phyloP scores from a whole-genome alignment of 2,888 invertebrate genomes.

The Pherbina coryleti region DNA sequence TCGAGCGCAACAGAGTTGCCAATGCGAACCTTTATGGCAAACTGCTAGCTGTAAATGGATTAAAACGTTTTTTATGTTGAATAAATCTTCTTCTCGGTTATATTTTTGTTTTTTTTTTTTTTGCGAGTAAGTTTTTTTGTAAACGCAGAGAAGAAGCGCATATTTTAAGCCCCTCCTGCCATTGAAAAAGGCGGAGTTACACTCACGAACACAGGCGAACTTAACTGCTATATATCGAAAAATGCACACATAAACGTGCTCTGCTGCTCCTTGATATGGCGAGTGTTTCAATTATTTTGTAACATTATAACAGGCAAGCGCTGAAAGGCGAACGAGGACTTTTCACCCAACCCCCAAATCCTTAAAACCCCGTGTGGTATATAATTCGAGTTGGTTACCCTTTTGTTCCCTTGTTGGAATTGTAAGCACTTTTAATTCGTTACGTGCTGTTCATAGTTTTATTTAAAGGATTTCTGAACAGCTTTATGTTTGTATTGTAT shows the following conservation, averaged over 20 bases:
- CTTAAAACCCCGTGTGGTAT: not conserved
- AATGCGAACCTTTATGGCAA: not conserved
- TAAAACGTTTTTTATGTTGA: not conserved
- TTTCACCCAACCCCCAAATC: not conserved
- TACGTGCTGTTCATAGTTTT: not conserved
- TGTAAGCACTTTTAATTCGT: slow-evolving; percentile 17
- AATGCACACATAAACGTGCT: not conserved
- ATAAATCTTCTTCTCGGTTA: not conserved
- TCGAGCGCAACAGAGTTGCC: not conserved
- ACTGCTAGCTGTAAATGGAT: not conserved
- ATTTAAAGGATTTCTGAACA: too few species aligned
- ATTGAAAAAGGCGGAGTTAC: slow-evolving; percentile 38
- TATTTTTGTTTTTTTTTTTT: too few species aligned
- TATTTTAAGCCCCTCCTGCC: slow-evolving; percentile 21
- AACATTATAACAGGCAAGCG: slow-evolving; percentile 63
- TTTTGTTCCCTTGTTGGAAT: not conserved
- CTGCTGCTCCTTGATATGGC: not conserved
- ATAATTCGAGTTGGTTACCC: not conserved
- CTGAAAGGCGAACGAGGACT: not conserved
- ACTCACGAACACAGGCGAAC: not conserved
- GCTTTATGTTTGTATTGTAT: not conserved
- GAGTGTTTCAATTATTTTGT: slow-evolving; percentile 62
- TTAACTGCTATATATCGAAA: not conserved
- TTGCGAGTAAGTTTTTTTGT: not conserved
- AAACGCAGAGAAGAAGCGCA: not conserved